phyloP scores from a whole-genome alignment of 2,113 vertebrate genomes.

The Colaptes auratus region DNA sequence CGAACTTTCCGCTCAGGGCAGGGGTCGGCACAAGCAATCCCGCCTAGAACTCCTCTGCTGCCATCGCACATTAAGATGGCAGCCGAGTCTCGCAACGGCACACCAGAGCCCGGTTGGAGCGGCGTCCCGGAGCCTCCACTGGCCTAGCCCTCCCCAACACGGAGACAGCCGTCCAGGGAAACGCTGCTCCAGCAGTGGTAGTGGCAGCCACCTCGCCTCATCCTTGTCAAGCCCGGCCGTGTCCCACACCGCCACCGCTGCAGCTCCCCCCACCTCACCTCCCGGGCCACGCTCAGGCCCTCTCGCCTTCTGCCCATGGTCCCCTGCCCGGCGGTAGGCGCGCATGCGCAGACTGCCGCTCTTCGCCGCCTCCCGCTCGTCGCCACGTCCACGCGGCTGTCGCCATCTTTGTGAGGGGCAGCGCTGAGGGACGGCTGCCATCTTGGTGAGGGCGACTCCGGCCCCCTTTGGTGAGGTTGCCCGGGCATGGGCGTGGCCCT shows the following conservation, averaged over 20 bases:
- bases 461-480: fast-evolving
- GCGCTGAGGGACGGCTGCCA: background rate
- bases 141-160: background rate
- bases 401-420: conserved; percentile 45
- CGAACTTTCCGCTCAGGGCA: background rate
- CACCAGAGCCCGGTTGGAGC: fast-evolving
- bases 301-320: conserved; percentile 71
- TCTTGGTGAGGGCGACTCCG: fast-evolving
- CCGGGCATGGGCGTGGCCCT: fast-evolving
- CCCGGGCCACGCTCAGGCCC: conserved; percentile 68
- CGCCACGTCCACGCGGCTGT: background rate
- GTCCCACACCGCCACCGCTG: fast-evolving
- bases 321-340: background rate
- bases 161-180: background rate
- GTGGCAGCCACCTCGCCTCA: fast-evolving
- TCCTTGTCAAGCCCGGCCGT: background rate
- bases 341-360: background rate
- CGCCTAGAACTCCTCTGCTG: background rate
- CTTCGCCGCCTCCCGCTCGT: background rate
- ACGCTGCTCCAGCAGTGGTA: no score
- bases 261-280: conserved; percentile 56
- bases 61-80: background rate
- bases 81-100: no score
- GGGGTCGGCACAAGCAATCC: no score
- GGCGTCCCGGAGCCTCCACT: fast-evolving